Conservation (phyloP, 2,888 invertebrate species). For the Dendrolimus pini region DNA sequence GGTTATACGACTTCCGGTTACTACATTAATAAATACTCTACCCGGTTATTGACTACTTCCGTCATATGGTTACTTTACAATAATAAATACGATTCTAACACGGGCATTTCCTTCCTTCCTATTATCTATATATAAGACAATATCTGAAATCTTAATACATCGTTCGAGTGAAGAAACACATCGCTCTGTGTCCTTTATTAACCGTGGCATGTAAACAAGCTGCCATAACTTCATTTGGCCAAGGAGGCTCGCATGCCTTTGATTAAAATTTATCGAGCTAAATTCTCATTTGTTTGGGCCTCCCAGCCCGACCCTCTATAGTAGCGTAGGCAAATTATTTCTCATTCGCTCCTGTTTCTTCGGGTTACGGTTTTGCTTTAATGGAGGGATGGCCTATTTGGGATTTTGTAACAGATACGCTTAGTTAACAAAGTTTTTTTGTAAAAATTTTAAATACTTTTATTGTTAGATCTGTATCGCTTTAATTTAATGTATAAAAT, state of each 20-base stretch:
- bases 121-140: not conserved
- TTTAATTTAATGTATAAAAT: no score
- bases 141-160: not conserved
- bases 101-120: no score
- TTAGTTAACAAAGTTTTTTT: no score
- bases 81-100: no score
- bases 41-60: no score
- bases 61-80: no score
- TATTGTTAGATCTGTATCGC: no score
- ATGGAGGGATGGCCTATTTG: not conserved
- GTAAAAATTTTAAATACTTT: no score
- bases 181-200: slow-evolving; percentile 20
- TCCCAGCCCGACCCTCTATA: slow-evolving; percentile 10
- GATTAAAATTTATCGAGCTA: slow-evolving; percentile 50
- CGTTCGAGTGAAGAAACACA: slow-evolving; percentile 13
- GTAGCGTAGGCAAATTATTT: slow-evolving; percentile 24
- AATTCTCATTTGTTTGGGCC: slow-evolving; percentile 34
- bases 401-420: not conserved
- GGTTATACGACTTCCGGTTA: no score
- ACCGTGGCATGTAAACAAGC: slow-evolving; percentile 27
- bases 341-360: slow-evolving; percentile 13
- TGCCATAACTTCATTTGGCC: slow-evolving; percentile 37
- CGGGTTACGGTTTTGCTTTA: not conserved
- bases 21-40: no score
- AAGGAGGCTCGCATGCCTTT: slow-evolving; percentile 29